These are phyloP conservation scores for Trachythela sp. DNA, from an alignment of 64 coral and sea anemone species.

Conservation along the genomic window DNA sequence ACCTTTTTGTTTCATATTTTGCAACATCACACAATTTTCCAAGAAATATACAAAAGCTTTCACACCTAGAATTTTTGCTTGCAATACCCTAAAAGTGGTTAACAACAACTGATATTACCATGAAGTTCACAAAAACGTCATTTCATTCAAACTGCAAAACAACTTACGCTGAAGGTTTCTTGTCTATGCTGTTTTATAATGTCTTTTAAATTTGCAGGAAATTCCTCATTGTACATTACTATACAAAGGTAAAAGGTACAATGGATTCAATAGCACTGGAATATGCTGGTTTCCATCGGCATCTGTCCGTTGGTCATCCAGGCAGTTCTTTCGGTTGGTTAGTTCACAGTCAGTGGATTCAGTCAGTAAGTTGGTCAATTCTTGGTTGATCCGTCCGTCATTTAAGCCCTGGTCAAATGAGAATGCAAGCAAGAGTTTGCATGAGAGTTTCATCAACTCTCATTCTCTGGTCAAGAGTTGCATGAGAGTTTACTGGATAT, in stretches of 20 bases:
- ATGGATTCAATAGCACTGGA: neutral
- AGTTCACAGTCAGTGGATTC: too few relatives aligned
- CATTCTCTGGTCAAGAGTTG: too few relatives aligned
- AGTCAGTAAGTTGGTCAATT: too few relatives aligned
- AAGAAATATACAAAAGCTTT: conserved; percentile 8
- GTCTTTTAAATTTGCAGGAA: neutral
- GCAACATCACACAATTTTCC: conserved; percentile 17
- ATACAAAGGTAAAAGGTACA: neutral
- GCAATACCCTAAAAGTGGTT: neutral
- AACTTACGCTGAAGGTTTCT: neutral
- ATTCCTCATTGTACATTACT: conserved; percentile 9
- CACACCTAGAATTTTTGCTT: neutral
- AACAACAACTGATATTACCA: neutral
- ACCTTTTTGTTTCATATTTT: conserved; percentile 12
- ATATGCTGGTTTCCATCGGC: neutral
- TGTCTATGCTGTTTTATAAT: neutral
- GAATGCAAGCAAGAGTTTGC: too few relatives aligned
- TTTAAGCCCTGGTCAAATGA: too few relatives aligned
- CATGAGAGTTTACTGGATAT: too few relatives aligned
- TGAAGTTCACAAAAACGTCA: neutral
- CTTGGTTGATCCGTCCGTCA: too few relatives aligned
- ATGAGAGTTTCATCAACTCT: too few relatives aligned
- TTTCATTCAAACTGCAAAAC: neutral
- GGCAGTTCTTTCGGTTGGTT: too few relatives aligned
- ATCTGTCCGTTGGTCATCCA: neutral